These are phyloP conservation scores for Crotophaga sulcirostris DNA, from an alignment of 2,113 vertebrate genomes.

Conservation along the genomic window DNA sequence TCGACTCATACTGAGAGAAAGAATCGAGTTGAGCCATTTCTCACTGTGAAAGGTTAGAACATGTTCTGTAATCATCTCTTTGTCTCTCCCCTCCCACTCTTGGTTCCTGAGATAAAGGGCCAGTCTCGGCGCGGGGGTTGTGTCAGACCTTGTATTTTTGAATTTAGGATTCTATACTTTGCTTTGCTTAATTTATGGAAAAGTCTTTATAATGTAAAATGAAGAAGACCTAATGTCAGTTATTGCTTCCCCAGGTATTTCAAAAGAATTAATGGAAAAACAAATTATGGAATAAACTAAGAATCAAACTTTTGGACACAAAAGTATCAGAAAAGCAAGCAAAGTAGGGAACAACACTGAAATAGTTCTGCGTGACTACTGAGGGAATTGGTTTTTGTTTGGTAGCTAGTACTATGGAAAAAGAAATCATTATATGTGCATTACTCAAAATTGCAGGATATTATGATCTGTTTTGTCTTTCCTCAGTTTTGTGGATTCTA, in stretches of 20 bases:
- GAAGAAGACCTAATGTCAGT: not conserved
- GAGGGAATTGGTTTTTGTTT: not conserved
- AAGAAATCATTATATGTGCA: fast-evolving
- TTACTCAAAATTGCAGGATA: not conserved
- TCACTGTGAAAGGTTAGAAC: no score
- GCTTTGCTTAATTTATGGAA: not conserved
- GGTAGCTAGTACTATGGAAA: not conserved
- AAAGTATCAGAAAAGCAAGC: not conserved
- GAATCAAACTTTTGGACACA: not conserved
- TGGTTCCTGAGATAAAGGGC: no score
- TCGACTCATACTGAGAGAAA: no score
- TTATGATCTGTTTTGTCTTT: not conserved
- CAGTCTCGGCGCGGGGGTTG: no score
- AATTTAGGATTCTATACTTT: not conserved
- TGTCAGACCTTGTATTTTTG: not conserved
- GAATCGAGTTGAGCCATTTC: no score
- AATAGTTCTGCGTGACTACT: not conserved
- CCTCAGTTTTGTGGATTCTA: fast-evolving
- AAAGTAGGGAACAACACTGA: not conserved
- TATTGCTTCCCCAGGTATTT: not conserved
- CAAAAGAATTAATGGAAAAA: not conserved
- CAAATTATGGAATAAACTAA: not conserved
- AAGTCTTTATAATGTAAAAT: not conserved
- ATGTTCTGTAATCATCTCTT: no score
- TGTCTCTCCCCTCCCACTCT: no score